A percentile compares a stretch with the other conserved stretches of the same genome.
phyloP scores from a whole-genome alignment of 2,113 vertebrate species.

The Clinocottus analis region DNA sequence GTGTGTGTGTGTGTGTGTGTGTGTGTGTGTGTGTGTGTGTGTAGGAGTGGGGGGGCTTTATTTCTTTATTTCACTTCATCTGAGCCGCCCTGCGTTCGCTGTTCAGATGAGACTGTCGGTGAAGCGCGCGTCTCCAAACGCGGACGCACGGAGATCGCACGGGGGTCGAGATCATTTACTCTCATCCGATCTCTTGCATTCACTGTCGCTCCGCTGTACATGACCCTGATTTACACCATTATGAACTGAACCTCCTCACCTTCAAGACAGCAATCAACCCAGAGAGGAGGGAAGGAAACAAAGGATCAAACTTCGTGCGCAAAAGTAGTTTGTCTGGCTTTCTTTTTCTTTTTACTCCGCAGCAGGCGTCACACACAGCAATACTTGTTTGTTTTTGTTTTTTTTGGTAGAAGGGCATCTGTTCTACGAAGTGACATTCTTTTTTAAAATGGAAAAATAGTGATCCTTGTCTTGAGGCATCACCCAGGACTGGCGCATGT shows the following conservation, averaged over 20 bases:
- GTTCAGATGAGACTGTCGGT: background rate
- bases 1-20: too few species aligned
- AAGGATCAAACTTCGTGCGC: background rate
- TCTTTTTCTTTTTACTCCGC: background rate
- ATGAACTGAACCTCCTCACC: background rate
- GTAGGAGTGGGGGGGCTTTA: background rate
- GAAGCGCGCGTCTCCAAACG: conserved; percentile 52
- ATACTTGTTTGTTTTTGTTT: too few species aligned
- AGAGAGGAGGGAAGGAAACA: background rate
- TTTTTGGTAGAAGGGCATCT: background rate
- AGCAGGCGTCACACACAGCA: background rate
- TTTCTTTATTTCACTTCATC: background rate
- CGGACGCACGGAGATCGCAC: conserved; percentile 47
- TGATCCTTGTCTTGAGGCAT: conserved; percentile 64
- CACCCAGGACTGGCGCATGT: conserved; percentile 43
- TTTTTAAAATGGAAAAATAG: conserved; percentile 47
- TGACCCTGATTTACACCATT: background rate
- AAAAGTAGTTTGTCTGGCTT: conserved; percentile 32
- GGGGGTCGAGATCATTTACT: background rate
- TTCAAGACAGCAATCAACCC: background rate
- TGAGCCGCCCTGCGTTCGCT: background rate
- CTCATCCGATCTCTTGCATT: background rate
- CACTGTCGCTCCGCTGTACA: background rate
- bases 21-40: too few species aligned
- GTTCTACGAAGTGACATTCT: conserved; percentile 7